Evolutionary conservation across 53 echinoderm and acorn worm genomes (phyloP), one percentile per base, ranked within the genome.

Genomic region (Zoroaster sp.): DNA sequence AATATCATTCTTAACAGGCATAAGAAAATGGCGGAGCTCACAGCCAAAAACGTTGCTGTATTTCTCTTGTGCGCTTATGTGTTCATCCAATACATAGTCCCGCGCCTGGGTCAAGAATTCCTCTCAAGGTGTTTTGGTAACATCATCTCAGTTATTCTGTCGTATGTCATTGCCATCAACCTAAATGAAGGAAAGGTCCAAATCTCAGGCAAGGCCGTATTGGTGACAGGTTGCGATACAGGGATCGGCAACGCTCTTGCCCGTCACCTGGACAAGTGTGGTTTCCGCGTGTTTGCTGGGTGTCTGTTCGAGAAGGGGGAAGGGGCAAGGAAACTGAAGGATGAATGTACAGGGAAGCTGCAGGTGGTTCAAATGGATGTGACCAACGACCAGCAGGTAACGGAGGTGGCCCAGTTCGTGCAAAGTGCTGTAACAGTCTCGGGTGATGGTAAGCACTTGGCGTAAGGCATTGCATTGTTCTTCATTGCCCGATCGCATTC

Each of bases 241-340:
- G 94, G 94, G 28, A 92, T 94, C 82, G 94, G 94, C 33, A 79
- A 94, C 77, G 92, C 76, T 4, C 80, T 94, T 31, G 94, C 90
- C 89, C 87, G 77, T n/a, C 67, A 85, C 73, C 87, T 94, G 33
- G 92, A 92, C 82, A 66, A 51, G 73, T 63, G 80, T 25, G 94
- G 94, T 12, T 89, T 94, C 77, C 69, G 88, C 21, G 94, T 94
- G 25, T 94, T 92, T 52, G 94, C 94, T 14, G 92, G 89, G 20
- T 94, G 92, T 42, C 92, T 94, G 73, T 72, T 37, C 53, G 87
- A 88, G 79, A 43, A 40, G 17, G 89, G 92, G 9, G 67, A 79
- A 13, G 92, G 92, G 40, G 89, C 89, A 40, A 7, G 46, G 11
- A 43, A 51, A 25, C 78, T 93, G 14, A 88, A 59, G 54, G 59